Conservation (phyloP, 30 jellyfish, hydroid and myxozoan species). For the Calvadosia cruxmelitensis region DNA sequence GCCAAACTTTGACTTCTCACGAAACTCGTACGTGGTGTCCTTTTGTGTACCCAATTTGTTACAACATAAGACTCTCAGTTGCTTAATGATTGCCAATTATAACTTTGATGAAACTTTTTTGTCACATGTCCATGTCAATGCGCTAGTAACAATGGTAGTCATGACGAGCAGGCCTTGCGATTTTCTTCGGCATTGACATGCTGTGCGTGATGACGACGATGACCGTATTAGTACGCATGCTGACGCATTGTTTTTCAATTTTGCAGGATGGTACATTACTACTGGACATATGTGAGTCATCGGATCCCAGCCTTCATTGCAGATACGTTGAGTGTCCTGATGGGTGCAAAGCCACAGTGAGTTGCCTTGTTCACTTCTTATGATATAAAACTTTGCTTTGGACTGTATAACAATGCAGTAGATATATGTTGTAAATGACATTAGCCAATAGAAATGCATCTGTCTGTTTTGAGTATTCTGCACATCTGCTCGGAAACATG, state of each 20-base stretch:
- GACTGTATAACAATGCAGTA: not conserved
- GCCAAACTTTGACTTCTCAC: slow-evolving; percentile 63
- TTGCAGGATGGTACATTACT: slow-evolving; percentile 30
- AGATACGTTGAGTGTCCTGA: slow-evolving; percentile 48
- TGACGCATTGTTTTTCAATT: not conserved
- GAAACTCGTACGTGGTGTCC: slow-evolving; percentile 12
- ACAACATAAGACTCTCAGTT: not conserved
- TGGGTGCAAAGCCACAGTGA: slow-evolving; percentile 82
- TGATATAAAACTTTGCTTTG: not conserved
- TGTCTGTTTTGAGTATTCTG: too few relatives aligned
- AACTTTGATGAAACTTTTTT: not conserved
- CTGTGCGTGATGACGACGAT: not conserved
- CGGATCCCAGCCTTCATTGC: slow-evolving; percentile 79
- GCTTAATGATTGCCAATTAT: not conserved
- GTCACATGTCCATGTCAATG: not conserved
- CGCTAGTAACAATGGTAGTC: not conserved
- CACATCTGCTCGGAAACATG: not conserved
- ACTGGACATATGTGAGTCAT: slow-evolving; percentile 77
- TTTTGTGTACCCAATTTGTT: not conserved
- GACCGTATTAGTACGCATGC: not conserved
- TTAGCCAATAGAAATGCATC: too few relatives aligned
- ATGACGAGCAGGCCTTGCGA: too few relatives aligned
- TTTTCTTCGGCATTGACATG: not conserved
- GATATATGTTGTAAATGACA: too few relatives aligned
- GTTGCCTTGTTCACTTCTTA: not conserved